Evolutionary conservation across 2,888 invertebrate genomes (phyloP), one percentile per base, ranked within the genome.

Genomic region (Melinopterus prodromus): DNA sequence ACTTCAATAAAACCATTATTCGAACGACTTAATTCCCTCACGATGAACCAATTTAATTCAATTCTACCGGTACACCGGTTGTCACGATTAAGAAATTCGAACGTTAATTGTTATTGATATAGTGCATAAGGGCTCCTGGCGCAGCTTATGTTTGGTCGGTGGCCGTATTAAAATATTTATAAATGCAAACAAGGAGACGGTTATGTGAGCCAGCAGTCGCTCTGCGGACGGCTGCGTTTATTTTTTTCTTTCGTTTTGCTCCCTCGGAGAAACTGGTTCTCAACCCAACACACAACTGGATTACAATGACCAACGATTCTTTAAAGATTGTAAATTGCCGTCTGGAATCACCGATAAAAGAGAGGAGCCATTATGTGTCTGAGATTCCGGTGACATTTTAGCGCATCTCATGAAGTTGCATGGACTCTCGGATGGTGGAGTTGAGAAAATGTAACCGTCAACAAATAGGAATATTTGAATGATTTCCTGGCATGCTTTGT

Each of bases 61-160:
- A 53, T 12, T 53, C 12, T 12, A 53, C 7, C 53, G 53, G 53
- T 53, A 53, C 53, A 53, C 53, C 5, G 53, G 53, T 53, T 53
- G 53, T 53, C 53, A 53, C 53, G 53, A 53, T 53, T 53, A 53
- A 53, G 53, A 53, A 53, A 53, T 53, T 53, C 53, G 53, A 53
- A 53, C 53, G 53, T 53, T 53, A 53, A 53, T 53, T 53, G 53
- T 53, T 53, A 53, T 53, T 53, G 53, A 53, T 53, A 53, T 53
- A 53, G 53, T 53, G 53, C 53, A 53, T 53, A 53, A 53, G 53
- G 53, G 53, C 53, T 12, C 53, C 53, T 53, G 53, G 53, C 12
- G 53, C 53, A 53, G 78, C 78, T 78, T 78, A 80, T 80, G 78
- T 80, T 80, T 76, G 78, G 80, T 80, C 80, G 80, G 69, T 71